Base-by-base conservation (phyloP, 2,888 invertebrate species). In the Hoplodrina ambigua region DNA sequence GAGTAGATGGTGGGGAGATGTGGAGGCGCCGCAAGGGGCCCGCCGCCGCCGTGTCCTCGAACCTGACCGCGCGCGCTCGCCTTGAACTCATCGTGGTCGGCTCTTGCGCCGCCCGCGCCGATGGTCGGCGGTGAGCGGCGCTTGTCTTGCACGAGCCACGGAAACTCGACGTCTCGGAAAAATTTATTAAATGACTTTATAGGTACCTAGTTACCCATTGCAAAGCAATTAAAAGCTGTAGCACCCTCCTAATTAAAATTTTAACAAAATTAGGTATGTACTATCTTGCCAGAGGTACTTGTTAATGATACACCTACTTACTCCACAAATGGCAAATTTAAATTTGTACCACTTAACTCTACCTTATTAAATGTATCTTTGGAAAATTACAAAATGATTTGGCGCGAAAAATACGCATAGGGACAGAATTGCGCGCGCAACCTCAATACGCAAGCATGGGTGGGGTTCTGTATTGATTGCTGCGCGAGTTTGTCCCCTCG, bases 41-140 rank as follows among this genome's bases (percentile, higher is more conserved):
- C 84, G 91, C 87, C 86, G 85, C 75, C 86, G 88, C 76, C 85
- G 92, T 93, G 95, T 94, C 96, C 96, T 96, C 95, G 95, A 95
- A 95, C 96, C 94, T 95, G 95, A 96, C 96, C 96, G 95, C 94
- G 90, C 93, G 92, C 94, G 89, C 75, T 96, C 91, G 95, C 96
- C 96, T 96, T 96, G 96, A 96, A 95, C 96, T 91, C 95, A 85
- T 81, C 89, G 89, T 89, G 88, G 90, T 89, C 92, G 91, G 90
- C 91, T 92, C 92, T 92, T 88, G 90, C 88, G 89, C 88, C 88
- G 87, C 17, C 17, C 46, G 46, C 46, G 15, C 46, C 46, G 5
- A 84, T 89, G 88, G 88, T 88, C 85, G 88, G 86, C 86, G 46
- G 46, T 11, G 46, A 86, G 88, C 84, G 87, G 86, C 86, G 87